These are phyloP conservation scores for Abramis brama DNA, from an alignment of 2,113 vertebrate species.

Conservation along the genomic window DNA sequence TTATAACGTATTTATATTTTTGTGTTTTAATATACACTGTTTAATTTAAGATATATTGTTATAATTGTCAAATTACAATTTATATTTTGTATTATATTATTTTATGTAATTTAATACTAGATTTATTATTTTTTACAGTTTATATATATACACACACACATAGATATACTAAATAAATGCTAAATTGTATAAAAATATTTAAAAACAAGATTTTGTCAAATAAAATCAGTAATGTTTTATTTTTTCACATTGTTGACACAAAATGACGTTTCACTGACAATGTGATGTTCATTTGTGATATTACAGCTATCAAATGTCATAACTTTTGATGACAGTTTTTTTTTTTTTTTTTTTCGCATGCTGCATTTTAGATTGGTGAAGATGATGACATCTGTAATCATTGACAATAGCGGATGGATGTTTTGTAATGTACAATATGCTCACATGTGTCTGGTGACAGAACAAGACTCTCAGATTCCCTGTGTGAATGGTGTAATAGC, in stretches of 20 bases:
- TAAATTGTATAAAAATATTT: not conserved
- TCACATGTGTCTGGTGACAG: constrained; percentile 35
- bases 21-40: no score
- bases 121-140: no score
- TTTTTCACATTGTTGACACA: no score
- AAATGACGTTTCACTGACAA: not conserved
- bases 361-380: constrained; percentile 35
- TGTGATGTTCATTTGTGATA: not conserved
- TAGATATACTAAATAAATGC: not conserved
- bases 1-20: no score
- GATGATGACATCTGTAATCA: constrained; percentile 47
- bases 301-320: not conserved
- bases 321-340: no score
- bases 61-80: no score
- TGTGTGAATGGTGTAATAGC: constrained; percentile 49
- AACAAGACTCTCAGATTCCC: constrained; percentile 43
- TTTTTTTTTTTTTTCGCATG: constrained; percentile 21
- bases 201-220: not conserved
- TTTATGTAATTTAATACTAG: no score
- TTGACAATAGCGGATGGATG: constrained; percentile 29
- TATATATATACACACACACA: no score
- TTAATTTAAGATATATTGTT: no score
- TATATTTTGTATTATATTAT: no score
- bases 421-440: constrained; percentile 36
- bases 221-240: not conserved